Percentiles rank a stretch among this genome's conserved stretches.
These are phyloP conservation scores for Otolemur garnettii DNA, from an alignment of 2,113 vertebrate species.

Conservation along the genomic window DNA sequence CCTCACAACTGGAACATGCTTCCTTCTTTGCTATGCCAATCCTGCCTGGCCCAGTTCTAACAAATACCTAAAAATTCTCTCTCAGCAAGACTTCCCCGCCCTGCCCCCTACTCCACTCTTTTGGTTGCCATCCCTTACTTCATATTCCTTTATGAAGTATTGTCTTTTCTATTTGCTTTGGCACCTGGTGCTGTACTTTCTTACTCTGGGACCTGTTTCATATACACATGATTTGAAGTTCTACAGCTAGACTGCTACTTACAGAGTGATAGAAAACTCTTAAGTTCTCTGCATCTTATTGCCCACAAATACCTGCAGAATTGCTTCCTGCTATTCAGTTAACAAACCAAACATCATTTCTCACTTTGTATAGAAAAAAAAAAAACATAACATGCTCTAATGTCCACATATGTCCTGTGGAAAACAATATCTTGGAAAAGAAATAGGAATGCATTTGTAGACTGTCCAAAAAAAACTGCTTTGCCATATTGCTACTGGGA, in stretches of 20 bases:
- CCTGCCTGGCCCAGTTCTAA: not conserved
- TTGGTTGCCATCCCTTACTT: not conserved
- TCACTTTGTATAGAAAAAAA: conserved; percentile 33
- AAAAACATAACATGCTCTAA: conserved; percentile 7
- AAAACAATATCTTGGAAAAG: conserved; percentile 45
- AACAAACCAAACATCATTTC: conserved; percentile 33
- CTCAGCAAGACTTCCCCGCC: not conserved
- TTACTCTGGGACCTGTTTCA: conserved; percentile 3
- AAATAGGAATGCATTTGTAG: not conserved
- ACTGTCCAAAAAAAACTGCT: conserved; percentile 38
- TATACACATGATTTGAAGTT: conserved; percentile 27
- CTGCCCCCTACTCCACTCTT: not conserved
- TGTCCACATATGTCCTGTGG: not conserved
- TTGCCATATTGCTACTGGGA: conserved; percentile 25
- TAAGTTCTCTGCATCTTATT: conserved; percentile 17
- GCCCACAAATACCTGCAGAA: conserved; percentile 43
- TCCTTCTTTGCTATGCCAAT: conserved; percentile 29
- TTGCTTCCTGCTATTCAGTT: conserved; percentile 45
- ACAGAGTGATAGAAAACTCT: conserved; percentile 2
- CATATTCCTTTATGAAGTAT: conserved; percentile 1
- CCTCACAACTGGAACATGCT: conserved; percentile 11
- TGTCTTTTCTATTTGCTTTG: conserved; percentile 62
- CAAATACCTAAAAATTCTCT: conserved; percentile 40
- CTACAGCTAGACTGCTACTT: conserved; percentile 2
- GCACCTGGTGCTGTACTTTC: conserved; percentile 11